Conservation (phyloP, 2,113 vertebrate species). For the Chaenogobius annularis region DNA sequence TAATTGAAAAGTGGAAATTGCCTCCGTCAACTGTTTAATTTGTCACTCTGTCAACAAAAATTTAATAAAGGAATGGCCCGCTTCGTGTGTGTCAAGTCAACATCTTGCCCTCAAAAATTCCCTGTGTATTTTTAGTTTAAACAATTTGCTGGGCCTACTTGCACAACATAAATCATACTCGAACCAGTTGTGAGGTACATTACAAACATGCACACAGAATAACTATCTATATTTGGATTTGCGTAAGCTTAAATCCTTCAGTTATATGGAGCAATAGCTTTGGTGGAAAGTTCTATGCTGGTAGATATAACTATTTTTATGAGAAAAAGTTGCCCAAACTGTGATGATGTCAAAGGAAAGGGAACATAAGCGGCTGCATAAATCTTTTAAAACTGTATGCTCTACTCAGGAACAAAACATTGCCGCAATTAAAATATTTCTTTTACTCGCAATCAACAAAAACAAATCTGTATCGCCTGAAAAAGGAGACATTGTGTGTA, state of each 20-base stretch:
- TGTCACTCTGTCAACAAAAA: neutral
- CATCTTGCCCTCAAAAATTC: neutral
- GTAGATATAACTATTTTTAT: no score
- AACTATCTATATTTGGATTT: no score
- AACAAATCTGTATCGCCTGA: no score
- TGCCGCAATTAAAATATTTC: no score
- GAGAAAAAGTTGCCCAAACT: no score
- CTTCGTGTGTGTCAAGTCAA: constrained; percentile 1
- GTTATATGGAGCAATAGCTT: neutral
- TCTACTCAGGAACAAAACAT: no score
- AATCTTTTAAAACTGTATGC: no score
- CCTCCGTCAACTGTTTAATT: neutral
- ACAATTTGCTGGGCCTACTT: constrained; percentile 1
- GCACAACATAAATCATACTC: constrained; percentile 28
- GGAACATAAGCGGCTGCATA: no score
- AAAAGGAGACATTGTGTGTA: no score
- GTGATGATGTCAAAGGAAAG: no score
- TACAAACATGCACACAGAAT: neutral
- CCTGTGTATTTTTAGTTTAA: constrained; percentile 10
- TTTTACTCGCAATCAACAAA: no score
- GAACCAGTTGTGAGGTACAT: neutral
- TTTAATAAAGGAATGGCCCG: neutral
- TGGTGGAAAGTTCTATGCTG: neutral
- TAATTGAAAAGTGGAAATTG: constrained; percentile 1
- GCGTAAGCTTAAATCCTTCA: neutral